Base-by-base conservation (phyloP, 2,113 vertebrate species). In the Ia io region DNA sequence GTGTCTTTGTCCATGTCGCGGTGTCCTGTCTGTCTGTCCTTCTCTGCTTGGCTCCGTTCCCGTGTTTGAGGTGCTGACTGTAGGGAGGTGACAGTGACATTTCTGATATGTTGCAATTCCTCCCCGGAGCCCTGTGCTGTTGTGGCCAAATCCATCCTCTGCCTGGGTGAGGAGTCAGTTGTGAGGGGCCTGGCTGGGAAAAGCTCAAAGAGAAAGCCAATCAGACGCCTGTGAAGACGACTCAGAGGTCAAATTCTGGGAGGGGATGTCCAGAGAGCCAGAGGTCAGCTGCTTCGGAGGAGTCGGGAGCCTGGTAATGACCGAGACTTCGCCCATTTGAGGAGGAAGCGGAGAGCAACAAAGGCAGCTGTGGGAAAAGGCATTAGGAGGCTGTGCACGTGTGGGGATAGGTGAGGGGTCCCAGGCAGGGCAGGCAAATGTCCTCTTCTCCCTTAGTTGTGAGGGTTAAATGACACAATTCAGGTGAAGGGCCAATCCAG, bases 251-350 rank as follows among this genome's bases (percentile, higher is more conserved):
- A 76, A 13, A 35, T 10, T 56, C 23, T 12, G 30, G 42, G 37
- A 47, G 59, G 25, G 23, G 20, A 13, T 16, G 0, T 44, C 11
- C 65, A 7, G 63, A 49, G 32, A 59, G 12, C 35, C 28, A 63
- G 47, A 44, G 23, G 20, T 7, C 23, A 44, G 51, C 25, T 1
- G 1, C 59, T 83, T 32, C 0, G 1, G 74, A 32, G 40, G 35
- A 67, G 20, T 20, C 47, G 0, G 12, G 40, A 32, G 8, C 20
- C 8, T 6, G 0, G 0, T 7, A 5, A 6, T 3, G 12, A 7
- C 7, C 4, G 70, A n/a, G 20, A 53, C 5, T 4, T 18, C 0
- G 3, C 63, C 17, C 0, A 0, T 4, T n/a, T 12, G 7, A 18
- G 47, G 35, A 67, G 4, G 16, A 40, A 70, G 83, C 7, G 3